A percentile compares a stretch with the other conserved stretches of the same genome.
phyloP scores from a whole-genome alignment of 2,797 vertebrate genomes.

The Crenichthys baileyi region DNA sequence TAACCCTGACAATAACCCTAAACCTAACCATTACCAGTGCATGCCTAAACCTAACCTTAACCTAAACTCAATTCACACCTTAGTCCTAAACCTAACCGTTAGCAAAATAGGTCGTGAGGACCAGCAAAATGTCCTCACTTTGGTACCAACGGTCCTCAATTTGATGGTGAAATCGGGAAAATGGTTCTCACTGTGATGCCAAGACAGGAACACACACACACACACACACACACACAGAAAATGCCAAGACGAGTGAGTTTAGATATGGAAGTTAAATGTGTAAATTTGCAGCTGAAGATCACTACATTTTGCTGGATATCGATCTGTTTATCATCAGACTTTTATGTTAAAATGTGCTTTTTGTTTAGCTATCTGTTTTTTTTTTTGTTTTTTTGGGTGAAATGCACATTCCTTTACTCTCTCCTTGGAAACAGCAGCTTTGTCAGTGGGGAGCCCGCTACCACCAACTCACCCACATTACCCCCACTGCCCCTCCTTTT shows the following conservation, averaged over 20 bases:
- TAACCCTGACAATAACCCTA: too few species aligned
- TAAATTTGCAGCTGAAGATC: conserved; percentile 65
- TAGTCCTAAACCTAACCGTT: too few species aligned
- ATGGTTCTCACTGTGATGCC: too few species aligned
- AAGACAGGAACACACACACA: conserved; percentile 6
- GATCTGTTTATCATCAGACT: conserved; percentile 60
- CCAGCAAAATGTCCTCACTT: too few species aligned
- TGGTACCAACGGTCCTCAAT: too few species aligned
- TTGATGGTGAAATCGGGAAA: too few species aligned
- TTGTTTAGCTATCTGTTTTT: conserved; percentile 41
- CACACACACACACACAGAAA: conserved; percentile 25
- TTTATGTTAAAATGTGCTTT: conserved; percentile 56
- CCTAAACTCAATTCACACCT: too few species aligned
- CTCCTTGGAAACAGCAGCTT: conserved; percentile 74
- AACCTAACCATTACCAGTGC: too few species aligned
- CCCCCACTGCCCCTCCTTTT: conserved; percentile 45
- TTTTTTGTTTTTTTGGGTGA: conserved; percentile 50
- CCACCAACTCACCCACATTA: conserved; percentile 38
- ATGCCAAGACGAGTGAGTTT: conserved; percentile 53
- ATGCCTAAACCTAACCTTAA: too few species aligned
- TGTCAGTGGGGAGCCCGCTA: conserved; percentile 59
- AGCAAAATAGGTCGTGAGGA: too few species aligned
- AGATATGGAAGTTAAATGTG: conserved; percentile 67
- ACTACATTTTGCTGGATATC: conserved; percentile 65
- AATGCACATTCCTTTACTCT: conserved; percentile 69